phyloP scores from a whole-genome alignment of 2,888 invertebrate genomes.

The Netelia virgata region DNA sequence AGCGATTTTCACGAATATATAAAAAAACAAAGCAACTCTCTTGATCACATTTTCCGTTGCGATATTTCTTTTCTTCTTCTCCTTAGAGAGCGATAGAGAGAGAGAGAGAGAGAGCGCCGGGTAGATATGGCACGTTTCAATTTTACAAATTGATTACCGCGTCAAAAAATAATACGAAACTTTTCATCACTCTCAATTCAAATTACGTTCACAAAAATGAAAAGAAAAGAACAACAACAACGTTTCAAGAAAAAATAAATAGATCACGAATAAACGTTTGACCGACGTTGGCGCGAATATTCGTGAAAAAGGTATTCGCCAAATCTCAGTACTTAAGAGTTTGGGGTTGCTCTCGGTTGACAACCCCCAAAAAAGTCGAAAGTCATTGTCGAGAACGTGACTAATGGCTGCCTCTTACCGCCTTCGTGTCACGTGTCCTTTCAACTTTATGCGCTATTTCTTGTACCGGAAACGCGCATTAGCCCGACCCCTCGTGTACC shows the following conservation, averaged over 20 bases:
- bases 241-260: too few species aligned
- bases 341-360: too few species aligned
- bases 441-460: slow-evolving; percentile 28
- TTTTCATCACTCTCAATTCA: too few species aligned
- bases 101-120: slow-evolving; percentile 77
- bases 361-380: not conserved
- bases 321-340: not conserved
- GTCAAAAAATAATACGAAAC: not conserved
- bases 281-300: too few species aligned
- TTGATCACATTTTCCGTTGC: too few species aligned
- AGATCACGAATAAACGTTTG: too few species aligned
- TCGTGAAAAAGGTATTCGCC: too few species aligned
- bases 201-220: too few species aligned
- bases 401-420: slow-evolving; percentile 13
- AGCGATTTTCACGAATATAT: not conserved
- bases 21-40: not conserved
- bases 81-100: slow-evolving; percentile 42
- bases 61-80: not conserved
- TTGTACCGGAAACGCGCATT: slow-evolving; percentile 44
- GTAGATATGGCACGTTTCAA: slow-evolving; percentile 66
- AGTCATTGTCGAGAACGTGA: slow-evolving; percentile 20
- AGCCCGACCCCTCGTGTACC: slow-evolving; percentile 28
- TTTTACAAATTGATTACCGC: not conserved
- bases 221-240: too few species aligned
- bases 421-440: slow-evolving; percentile 15